Conservation (phyloP, 2,113 vertebrate genomes). For the Aphyosemion australe region DNA sequence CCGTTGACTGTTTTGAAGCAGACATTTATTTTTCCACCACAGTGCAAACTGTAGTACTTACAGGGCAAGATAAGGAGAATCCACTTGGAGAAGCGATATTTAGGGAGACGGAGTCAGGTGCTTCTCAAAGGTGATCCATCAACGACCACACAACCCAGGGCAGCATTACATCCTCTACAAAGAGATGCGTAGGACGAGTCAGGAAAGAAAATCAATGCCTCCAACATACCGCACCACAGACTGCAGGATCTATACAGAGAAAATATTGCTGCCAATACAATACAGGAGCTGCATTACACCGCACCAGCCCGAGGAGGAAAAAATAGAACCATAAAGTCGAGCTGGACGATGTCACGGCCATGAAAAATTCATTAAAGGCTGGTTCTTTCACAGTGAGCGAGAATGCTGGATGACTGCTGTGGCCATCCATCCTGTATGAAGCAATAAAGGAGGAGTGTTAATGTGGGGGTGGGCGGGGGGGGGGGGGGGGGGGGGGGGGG, state of each 20-base stretch:
- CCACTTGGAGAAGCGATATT: constrained; percentile 33
- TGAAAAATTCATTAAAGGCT: constrained; percentile 52
- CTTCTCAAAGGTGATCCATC: constrained; percentile 50
- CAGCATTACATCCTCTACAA: constrained; percentile 40
- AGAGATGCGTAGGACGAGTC: constrained; percentile 43
- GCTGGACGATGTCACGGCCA: constrained; percentile 38
- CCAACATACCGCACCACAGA: constrained; percentile 19
- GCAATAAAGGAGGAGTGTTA: not conserved
- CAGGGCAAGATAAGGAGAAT: constrained; percentile 22
- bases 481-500: too few species aligned
- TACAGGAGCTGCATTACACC: constrained; percentile 10
- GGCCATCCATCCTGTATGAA: constrained; percentile 16
- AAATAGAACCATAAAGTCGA: constrained; percentile 44
- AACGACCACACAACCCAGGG: constrained; percentile 24
- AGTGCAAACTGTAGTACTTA: constrained; percentile 16
- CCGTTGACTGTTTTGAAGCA: constrained; percentile 6
- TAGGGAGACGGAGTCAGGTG: constrained; percentile 29
- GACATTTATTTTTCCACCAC: constrained; percentile 14
- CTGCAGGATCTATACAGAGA: constrained; percentile 46
- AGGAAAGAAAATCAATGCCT: constrained; percentile 57
- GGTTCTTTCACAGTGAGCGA: constrained; percentile 13
- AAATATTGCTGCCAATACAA: constrained; percentile 60
- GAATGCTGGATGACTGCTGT: not conserved
- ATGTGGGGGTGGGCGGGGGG: not conserved
- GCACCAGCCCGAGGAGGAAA: constrained; percentile 26